phyloP scores from a whole-genome alignment of 37 sponge, comb jelly and placozoan species.

The Agelas oroides region DNA sequence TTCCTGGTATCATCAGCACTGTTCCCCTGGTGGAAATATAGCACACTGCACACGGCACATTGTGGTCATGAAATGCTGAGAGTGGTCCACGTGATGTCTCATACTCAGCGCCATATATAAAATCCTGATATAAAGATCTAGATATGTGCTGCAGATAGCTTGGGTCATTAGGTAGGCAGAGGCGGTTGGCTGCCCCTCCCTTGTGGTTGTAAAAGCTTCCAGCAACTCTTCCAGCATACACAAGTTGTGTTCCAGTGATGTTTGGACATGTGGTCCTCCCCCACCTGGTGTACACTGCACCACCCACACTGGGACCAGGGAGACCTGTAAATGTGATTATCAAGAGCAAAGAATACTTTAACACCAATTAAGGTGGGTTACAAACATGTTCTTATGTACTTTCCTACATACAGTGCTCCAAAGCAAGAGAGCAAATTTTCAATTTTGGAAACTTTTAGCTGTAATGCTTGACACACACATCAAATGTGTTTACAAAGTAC shows the following conservation, averaged over 20 bases:
- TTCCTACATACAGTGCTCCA: too few relatives aligned
- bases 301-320: slow-evolving; percentile 16
- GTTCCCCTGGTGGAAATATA: slow-evolving; percentile 3
- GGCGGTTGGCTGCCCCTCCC: slow-evolving; percentile 12
- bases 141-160: background rate
- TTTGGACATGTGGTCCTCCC: slow-evolving; percentile 15
- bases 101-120: too few relatives aligned
- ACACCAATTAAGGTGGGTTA: too few relatives aligned
- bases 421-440: too few relatives aligned
- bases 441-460: too few relatives aligned
- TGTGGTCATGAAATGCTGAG: too few relatives aligned
- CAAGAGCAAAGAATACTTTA: too few relatives aligned
- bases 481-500: too few relatives aligned
- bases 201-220: background rate
- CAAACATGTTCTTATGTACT: too few relatives aligned
- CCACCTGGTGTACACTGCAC: slow-evolving; percentile 27
- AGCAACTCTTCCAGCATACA: slow-evolving; percentile 14
- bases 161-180: slow-evolving; percentile 21
- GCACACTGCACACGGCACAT: slow-evolving; percentile 41
- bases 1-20: slow-evolving; percentile 54
- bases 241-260: background rate
- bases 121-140: too few relatives aligned
- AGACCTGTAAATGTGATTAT: background rate
- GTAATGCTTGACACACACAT: too few relatives aligned
- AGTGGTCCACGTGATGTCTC: too few relatives aligned